Percentiles rank a stretch among this genome's conserved stretches.
Evolutionary conservation across 2,113 vertebrate genomes (phyloP).

Genomic region (Thinocorus orbignyianus): DNA sequence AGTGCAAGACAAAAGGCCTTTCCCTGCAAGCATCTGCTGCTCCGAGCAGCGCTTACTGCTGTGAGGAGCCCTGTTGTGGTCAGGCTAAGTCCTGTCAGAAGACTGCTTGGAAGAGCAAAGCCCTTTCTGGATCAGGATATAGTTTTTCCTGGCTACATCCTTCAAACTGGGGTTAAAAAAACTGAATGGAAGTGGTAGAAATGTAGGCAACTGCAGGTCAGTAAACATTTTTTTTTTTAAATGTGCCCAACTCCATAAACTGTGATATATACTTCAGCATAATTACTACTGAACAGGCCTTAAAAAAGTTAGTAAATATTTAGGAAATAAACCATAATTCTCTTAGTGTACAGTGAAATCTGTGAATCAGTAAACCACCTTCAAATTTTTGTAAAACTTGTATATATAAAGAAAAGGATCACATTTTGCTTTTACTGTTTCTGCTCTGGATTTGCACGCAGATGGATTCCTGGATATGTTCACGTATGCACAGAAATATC

Average conservation of each 20-base stretch:
- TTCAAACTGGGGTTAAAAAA: neutral
- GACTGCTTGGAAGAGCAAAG: neutral
- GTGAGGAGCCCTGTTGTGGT: neutral
- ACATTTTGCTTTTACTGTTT: neutral
- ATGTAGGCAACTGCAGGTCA: neutral
- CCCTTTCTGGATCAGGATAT: neutral
- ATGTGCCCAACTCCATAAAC: neutral
- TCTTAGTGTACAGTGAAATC: neutral
- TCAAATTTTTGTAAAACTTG: neutral
- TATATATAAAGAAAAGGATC: neutral
- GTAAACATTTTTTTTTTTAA: neutral
- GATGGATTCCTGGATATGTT: neutral
- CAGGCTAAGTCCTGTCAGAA: neutral
- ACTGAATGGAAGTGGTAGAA: neutral
- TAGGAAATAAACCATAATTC: neutral
- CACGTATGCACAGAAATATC: neutral
- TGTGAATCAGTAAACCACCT: neutral
- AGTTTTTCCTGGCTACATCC: neutral
- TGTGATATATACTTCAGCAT: neutral
- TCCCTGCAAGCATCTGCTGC: neutral
- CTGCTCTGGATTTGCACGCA: neutral
- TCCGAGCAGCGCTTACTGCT: slow-evolving; percentile 2
- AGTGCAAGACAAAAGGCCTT: slow-evolving; percentile 4
- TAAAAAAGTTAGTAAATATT: slow-evolving; percentile 18
- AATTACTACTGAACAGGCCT: neutral